Percentiles rank a stretch among this genome's conserved stretches.
Evolutionary conservation across 1,140 invertebrate species (phyloP).

Genomic region (Heliconius nattereri): DNA sequence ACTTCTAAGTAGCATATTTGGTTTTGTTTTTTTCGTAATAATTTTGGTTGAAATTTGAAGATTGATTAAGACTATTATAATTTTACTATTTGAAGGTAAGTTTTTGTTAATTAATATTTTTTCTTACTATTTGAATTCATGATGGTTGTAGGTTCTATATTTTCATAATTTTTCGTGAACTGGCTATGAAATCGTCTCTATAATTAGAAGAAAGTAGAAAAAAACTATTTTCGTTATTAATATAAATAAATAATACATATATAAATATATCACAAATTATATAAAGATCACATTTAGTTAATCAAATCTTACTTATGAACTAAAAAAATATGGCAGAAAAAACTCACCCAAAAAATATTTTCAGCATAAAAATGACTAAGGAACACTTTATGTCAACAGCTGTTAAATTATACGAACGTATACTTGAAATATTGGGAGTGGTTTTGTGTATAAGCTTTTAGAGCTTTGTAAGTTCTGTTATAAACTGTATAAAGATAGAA

Average conservation of each 20-base stretch:
- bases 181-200: too few species aligned
- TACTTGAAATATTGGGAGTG: conserved; percentile 3
- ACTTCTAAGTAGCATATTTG: background rate
- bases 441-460: conserved; percentile 8
- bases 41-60: background rate
- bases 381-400: conserved; percentile 3
- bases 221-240: too few species aligned
- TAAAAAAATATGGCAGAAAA: background rate
- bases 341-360: background rate
- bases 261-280: too few species aligned
- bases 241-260: too few species aligned
- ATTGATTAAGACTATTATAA: background rate
- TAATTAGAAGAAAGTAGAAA: too few species aligned
- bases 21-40: background rate
- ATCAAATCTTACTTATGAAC: background rate
- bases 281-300: background rate
- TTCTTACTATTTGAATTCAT: too few species aligned
- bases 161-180: too few species aligned
- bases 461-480: background rate
- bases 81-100: background rate
- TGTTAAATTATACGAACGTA: conserved; percentile 11
- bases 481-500: background rate
- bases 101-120: background rate
- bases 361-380: background rate
- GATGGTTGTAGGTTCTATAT: too few species aligned